Evolutionary conservation across 2,113 vertebrate genomes (phyloP).

Genomic region (Chionodraco myersi): DNA sequence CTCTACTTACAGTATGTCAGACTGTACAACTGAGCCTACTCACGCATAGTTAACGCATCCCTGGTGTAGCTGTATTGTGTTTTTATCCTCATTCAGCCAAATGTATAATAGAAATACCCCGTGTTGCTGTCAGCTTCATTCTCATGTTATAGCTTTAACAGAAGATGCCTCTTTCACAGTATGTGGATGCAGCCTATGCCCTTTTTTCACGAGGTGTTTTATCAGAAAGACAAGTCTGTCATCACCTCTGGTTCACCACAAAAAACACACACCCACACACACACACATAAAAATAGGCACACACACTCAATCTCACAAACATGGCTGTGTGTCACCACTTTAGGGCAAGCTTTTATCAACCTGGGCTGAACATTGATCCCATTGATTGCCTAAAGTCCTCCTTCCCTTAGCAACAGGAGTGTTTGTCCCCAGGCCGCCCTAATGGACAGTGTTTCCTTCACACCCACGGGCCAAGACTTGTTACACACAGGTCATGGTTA

Average conservation of each 20-base stretch:
- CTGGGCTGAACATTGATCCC: constrained; percentile 69
- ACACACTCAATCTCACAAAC: constrained; percentile 17
- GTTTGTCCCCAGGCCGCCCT: constrained; percentile 31
- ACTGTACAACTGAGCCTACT: constrained; percentile 20
- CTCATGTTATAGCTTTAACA: constrained; percentile 30
- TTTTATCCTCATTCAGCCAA: constrained; percentile 37
- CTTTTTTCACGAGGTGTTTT: constrained; percentile 64
- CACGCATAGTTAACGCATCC: neutral
- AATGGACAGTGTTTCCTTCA: constrained; percentile 55
- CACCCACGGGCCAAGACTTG: constrained; percentile 15
- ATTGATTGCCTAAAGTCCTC: constrained; percentile 65
- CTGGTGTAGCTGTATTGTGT: constrained; percentile 1
- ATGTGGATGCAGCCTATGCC: constrained; percentile 37
- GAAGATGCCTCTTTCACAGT: constrained; percentile 38
- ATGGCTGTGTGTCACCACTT: constrained; percentile 57
- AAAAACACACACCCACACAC: neutral
- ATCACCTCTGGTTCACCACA: constrained; percentile 54
- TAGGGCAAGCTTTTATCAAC: constrained; percentile 74
- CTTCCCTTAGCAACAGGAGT: constrained; percentile 37
- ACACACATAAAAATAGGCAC: neutral
- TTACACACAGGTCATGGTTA: constrained; percentile 20
- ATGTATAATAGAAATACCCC: constrained; percentile 32
- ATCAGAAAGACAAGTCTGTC: constrained; percentile 70
- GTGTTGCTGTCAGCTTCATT: constrained; percentile 21
- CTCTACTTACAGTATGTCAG: constrained; percentile 34